Evolutionary conservation across 2,797 vertebrate genomes (phyloP), one percentile per base, ranked within the genome.

Genomic region (Rhadinocentrus ornatus): DNA sequence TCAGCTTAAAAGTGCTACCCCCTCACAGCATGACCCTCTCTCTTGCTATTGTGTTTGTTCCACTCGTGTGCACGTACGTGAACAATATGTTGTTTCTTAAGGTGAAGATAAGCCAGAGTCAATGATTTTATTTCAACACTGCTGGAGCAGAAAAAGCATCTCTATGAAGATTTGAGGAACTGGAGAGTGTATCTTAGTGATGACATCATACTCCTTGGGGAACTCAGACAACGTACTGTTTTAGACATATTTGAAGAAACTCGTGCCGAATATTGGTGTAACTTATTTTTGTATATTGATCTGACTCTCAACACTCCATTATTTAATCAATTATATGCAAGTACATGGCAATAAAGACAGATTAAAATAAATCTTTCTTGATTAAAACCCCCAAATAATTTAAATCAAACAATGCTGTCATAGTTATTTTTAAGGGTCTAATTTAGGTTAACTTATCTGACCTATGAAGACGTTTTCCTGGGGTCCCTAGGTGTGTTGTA

Each of bases 61-160:
- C 82, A 76, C 79, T 78, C 78, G 84, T 75, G 83, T 81, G 83
- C 83, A 77, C 44, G 57, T 80, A 85, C 75, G 77, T 82, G 89
- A 84, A 91, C 90, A 92, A 86, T 89, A 85, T 89, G 86, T 83
- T 84, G 77, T 87, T 91, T 92, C 83, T 88, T 91, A 88, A 89
- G 87, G 81, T 78, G 85, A 88, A 58, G 83, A 77, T 85, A 87
- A 90, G 78, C 87, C 75, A 70, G 69, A 91, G 87, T 92, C 89
- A 88, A 59, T 89, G 88, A 84, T 86, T 90, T 89, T 57, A 88
- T 77, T 84, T 83, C 71, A 81, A 76, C 71, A 77, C 18, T 35
- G 66, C 79, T 69, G 69, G 76, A 73, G 78, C 41, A 53, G 50
- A 46, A 15, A 58, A 67, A 18, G 46, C 41, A 59, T 74, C 66